Evolutionary conservation across 2,797 vertebrate genomes (phyloP).

Genomic region (Hydrophis major): DNA sequence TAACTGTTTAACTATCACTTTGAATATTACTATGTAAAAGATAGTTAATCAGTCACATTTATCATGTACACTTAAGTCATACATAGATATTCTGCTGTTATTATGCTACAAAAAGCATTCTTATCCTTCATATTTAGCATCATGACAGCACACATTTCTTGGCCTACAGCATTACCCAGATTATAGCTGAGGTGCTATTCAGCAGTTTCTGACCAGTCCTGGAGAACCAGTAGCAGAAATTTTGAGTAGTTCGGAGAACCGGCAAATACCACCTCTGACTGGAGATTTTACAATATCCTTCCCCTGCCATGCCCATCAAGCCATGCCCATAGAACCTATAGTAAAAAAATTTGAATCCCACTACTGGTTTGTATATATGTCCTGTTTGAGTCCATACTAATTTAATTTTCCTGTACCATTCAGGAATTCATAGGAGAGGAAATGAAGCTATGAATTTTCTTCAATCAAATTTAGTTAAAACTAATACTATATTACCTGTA

Average conservation of each 20-base stretch:
- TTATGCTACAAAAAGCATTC: slow-evolving; percentile 7
- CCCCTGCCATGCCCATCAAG: too few relatives aligned
- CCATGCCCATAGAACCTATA: too few relatives aligned
- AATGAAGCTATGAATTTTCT: slow-evolving; percentile 21
- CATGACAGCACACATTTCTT: background rate
- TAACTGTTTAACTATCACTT: background rate
- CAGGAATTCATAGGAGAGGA: slow-evolving; percentile 19
- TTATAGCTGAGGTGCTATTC: too few relatives aligned
- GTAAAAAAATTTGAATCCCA: too few relatives aligned
- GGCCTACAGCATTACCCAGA: background rate
- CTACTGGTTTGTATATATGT: background rate
- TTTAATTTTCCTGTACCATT: slow-evolving; percentile 14
- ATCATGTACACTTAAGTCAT: slow-evolving; percentile 32
- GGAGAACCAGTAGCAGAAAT: too few relatives aligned
- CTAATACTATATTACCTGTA: slow-evolving; percentile 1
- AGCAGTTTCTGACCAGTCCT: too few relatives aligned
- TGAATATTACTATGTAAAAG: background rate
- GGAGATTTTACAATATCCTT: too few relatives aligned
- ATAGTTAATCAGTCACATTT: slow-evolving; percentile 4
- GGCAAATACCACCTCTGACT: too few relatives aligned
- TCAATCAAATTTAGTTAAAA: slow-evolving; percentile 25
- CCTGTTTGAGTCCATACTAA: slow-evolving; percentile 21
- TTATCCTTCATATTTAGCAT: slow-evolving; percentile 12
- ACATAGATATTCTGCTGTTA: background rate
- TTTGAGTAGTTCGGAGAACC: too few relatives aligned